Base-by-base conservation (phyloP, 2,113 vertebrate species). In the Tricholaema leucomelas region DNA sequence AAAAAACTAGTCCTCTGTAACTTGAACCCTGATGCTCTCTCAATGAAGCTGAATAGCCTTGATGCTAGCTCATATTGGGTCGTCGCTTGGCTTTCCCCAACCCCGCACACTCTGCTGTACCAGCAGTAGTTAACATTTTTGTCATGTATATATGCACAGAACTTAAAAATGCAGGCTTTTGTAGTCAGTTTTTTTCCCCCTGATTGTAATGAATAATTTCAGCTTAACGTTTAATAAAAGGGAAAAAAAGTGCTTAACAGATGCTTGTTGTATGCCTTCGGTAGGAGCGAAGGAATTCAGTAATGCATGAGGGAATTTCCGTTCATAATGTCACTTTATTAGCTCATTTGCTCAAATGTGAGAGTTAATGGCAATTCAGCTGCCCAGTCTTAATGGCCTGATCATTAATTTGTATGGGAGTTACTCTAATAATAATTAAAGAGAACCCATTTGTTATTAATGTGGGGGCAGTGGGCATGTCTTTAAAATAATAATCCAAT, bases 401-500 rank as follows among this genome's bases (percentile, higher is more conserved):
- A 92, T 87, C 67, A 80, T 87, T 88, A 92, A 88, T 91, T 93
- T 89, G 78, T 83, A 70, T 76, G 71, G 67, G 64, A 95, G 86
- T 82, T 92, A 93, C 60, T 95, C 52, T 91, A 92, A 95, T 92
- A 91, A 86, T 87, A 73, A 90, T 95, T 91, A 82, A 81, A 90
- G 63, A 71, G 66, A 85, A 56, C 36, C 87, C 64, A 75, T 90
- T 93, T 92, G 74, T 93, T 93, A 87, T 85, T 92, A 92, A 92
- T 82, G 24, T 76, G 63, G 48, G 86, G 56, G 52, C n/a, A 75
- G 60, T 19, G 52, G 95, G 46, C 74, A 81, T 70, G 85, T 91
- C 87, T 92, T 81, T 72, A 93, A 94, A 96, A 87, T 92, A 96
- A 92, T 95, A 96, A 94, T 92, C 79, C 79, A 94, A 94, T 94